A percentile compares a stretch with the other conserved stretches of the same genome.
Evolutionary conservation across 2,888 invertebrate species (phyloP).

Genomic region (Tinea trinotella): DNA sequence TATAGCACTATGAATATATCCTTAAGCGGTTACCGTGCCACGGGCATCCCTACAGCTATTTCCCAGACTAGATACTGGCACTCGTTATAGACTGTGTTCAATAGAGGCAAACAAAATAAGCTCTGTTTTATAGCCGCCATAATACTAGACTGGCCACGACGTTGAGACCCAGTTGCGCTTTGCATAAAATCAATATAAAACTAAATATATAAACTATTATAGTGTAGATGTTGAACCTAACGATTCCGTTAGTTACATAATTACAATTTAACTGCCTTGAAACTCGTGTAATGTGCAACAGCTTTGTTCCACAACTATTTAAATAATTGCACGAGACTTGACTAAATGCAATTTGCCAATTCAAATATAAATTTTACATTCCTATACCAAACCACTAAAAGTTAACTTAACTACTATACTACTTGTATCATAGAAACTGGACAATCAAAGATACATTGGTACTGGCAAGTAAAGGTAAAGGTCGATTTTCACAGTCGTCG

Average conservation of each 20-base stretch:
- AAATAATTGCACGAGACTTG: slow-evolving; percentile 13
- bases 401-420: too few species aligned
- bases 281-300: slow-evolving; percentile 11
- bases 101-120: slow-evolving; percentile 32
- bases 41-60: background rate
- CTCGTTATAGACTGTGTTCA: slow-evolving; percentile 6
- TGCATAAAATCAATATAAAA: slow-evolving; percentile 59
- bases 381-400: too few species aligned
- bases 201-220: background rate
- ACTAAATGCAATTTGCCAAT: slow-evolving; percentile 12
- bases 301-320: slow-evolving; percentile 12
- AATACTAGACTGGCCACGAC: slow-evolving; percentile 30
- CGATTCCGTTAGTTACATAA: slow-evolving; percentile 18
- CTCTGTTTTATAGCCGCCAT: slow-evolving; percentile 45
- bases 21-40: background rate
- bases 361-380: slow-evolving; percentile 9
- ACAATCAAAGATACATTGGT: too few species aligned
- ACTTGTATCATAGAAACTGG: too few species aligned
- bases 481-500: too few species aligned
- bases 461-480: too few species aligned
- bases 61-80: background rate
- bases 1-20: background rate
- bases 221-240: slow-evolving; percentile 12
- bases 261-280: slow-evolving; percentile 16
- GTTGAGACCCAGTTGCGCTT: slow-evolving; percentile 54